phyloP scores from a whole-genome alignment of 2,888 invertebrate genomes.

The Theodoxus fluviatilis region DNA sequence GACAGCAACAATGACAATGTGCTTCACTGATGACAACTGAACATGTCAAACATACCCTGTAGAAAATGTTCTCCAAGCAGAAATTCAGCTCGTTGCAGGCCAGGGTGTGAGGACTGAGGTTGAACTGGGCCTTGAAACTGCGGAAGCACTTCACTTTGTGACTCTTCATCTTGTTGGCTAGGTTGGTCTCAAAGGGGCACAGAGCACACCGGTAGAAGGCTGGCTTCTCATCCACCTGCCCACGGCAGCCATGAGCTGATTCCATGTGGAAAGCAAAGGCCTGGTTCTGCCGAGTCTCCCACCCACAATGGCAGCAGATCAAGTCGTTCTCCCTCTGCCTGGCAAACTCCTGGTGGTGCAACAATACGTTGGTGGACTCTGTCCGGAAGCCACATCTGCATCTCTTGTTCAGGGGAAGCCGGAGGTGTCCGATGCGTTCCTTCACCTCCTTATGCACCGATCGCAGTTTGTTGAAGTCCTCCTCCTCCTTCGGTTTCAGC shows the following conservation, averaged over 20 bases:
- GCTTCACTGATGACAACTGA: too few relatives aligned
- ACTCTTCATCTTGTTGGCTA: conserved; percentile 86
- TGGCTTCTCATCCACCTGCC: conserved; percentile 82
- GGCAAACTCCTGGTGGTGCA: conserved; percentile 72
- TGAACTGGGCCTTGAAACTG: conserved; percentile 86
- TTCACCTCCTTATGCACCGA: conserved; percentile 51
- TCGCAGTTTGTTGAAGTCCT: conserved; percentile 75
- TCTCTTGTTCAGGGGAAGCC: conserved; percentile 36
- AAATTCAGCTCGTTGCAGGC: conserved; percentile 51
- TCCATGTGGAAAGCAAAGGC: conserved; percentile 88
- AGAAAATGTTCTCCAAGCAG: conserved; percentile 53
- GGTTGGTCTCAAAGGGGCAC: conserved; percentile 93
- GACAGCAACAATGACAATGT: too few relatives aligned
- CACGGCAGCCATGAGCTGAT: conserved; percentile 83
- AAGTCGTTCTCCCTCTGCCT: conserved; percentile 64
- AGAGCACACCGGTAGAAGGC: conserved; percentile 90
- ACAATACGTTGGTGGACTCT: conserved; percentile 64
- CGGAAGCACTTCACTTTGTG: conserved; percentile 88
- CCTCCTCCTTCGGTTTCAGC: conserved; percentile 69
- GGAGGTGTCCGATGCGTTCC: conserved; percentile 48
- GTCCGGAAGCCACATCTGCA: conserved; percentile 54
- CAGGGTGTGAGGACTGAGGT: conserved; percentile 73
- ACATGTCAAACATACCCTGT: too few relatives aligned
- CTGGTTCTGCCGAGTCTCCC: conserved; percentile 73
- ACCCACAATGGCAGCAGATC: conserved; percentile 81